Percentiles rank a stretch among this genome's conserved stretches.
Evolutionary conservation across 2,797 vertebrate species (phyloP).

Genomic region (Cirrhinus mrigala): DNA sequence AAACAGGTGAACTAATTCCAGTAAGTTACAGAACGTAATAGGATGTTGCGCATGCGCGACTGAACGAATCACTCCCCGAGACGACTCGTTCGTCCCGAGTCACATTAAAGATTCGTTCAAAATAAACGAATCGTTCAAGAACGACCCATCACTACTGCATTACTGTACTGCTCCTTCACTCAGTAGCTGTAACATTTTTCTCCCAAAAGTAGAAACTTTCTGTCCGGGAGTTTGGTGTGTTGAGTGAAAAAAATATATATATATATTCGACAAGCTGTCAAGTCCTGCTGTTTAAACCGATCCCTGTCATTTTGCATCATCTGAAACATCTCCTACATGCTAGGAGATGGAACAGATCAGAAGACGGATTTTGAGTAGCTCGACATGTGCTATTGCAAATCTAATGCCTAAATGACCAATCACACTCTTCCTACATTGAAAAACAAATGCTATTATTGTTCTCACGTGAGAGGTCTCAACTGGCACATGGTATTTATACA

Average conservation of each 20-base stretch:
- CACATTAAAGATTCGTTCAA: too few relatives aligned
- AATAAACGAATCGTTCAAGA: too few relatives aligned
- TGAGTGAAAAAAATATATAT: slow-evolving; percentile 33
- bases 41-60: too few relatives aligned
- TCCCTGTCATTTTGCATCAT: slow-evolving; percentile 53
- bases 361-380: neutral
- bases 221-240: neutral
- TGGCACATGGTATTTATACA: neutral
- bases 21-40: too few relatives aligned
- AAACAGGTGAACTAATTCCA: too few relatives aligned
- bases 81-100: too few relatives aligned
- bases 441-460: neutral
- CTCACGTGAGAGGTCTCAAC: neutral
- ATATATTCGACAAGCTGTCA: slow-evolving; percentile 56
- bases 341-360: slow-evolving; percentile 7
- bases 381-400: neutral
- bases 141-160: too few relatives aligned
- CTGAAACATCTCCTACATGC: slow-evolving; percentile 8
- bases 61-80: too few relatives aligned
- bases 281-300: slow-evolving; percentile 48
- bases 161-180: neutral
- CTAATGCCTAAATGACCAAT: neutral
- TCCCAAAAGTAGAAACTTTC: neutral
- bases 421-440: neutral
- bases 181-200: neutral